A percentile compares a stretch with the other conserved stretches of the same genome.
Evolutionary conservation across 2,113 vertebrate genomes (phyloP).

Genomic region (Muntiacus reevesi): DNA sequence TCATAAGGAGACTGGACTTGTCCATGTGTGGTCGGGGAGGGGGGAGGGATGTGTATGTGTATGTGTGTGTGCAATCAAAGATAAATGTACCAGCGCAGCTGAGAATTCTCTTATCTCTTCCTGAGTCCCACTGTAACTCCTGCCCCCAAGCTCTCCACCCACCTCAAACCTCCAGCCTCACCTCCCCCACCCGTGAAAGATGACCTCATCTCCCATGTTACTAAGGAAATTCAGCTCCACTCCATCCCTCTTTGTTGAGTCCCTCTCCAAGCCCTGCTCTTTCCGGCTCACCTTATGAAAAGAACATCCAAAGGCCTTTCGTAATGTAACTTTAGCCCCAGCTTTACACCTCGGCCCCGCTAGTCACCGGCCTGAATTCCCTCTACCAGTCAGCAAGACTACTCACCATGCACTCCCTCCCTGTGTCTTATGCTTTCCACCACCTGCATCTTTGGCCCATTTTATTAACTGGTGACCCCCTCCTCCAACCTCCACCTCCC

Average conservation of each 20-base stretch:
- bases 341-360: background rate
- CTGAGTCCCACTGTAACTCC: background rate
- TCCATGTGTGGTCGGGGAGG: background rate
- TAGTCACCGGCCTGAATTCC: background rate
- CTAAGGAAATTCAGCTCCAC: background rate
- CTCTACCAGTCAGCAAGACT: background rate
- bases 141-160: background rate
- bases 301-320: background rate
- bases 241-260: background rate
- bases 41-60: background rate
- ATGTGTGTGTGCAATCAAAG: background rate
- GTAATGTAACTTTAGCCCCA: background rate
- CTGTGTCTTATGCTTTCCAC: background rate
- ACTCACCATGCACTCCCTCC: background rate
- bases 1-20: background rate
- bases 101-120: background rate
- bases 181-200: background rate
- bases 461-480: too few species aligned
- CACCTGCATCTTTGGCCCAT: background rate
- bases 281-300: background rate
- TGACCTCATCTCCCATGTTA: background rate
- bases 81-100: background rate
- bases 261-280: background rate
- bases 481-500: background rate
- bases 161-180: background rate